A percentile compares a stretch with the other conserved stretches of the same genome.
These are phyloP conservation scores for Subacronicta megacephala DNA, from an alignment of 2,888 invertebrate species.

Conservation along the genomic window DNA sequence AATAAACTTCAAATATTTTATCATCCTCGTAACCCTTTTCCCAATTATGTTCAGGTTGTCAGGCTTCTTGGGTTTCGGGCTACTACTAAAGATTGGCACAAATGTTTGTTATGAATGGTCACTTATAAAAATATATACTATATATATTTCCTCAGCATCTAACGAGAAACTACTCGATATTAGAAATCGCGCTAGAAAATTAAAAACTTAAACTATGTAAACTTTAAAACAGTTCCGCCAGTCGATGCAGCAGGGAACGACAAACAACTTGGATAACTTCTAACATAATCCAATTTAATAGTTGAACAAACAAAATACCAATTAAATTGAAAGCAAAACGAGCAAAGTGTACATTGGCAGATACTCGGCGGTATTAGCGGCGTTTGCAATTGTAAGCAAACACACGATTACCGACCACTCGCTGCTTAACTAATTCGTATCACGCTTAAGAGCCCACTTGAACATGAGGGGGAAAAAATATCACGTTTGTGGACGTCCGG, in stretches of 20 bases:
- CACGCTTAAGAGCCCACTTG: conserved; percentile 73
- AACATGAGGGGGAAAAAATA: conserved; percentile 68
- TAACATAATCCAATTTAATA: conserved; percentile 61
- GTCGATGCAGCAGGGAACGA: conserved; percentile 47
- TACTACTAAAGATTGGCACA: too few relatives aligned
- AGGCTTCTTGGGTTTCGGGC: too few relatives aligned
- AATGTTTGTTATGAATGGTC: too few relatives aligned
- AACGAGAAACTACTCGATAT: conserved; percentile 24
- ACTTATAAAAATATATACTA: too few relatives aligned
- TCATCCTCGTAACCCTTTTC: too few relatives aligned
- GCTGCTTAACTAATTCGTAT: conserved; percentile 83
- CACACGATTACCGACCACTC: conserved; percentile 76
- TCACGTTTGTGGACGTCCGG: conserved; percentile 67
- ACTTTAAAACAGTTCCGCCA: conserved; percentile 45
- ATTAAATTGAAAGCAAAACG: conserved; percentile 74
- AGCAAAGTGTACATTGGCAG: conserved; percentile 76
- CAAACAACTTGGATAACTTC: conserved; percentile 53
- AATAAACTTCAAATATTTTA: too few relatives aligned
- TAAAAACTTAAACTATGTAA: conserved; percentile 40
- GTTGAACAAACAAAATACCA: conserved; percentile 68
- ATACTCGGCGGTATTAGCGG: conserved; percentile 73
- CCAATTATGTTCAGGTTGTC: too few relatives aligned
- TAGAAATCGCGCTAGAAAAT: conserved; percentile 35
- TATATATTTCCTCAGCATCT: conserved; percentile 7
- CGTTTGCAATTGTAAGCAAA: conserved; percentile 83